Base-by-base conservation (phyloP, 2,113 vertebrate species). In the Phocoena phocoena region DNA sequence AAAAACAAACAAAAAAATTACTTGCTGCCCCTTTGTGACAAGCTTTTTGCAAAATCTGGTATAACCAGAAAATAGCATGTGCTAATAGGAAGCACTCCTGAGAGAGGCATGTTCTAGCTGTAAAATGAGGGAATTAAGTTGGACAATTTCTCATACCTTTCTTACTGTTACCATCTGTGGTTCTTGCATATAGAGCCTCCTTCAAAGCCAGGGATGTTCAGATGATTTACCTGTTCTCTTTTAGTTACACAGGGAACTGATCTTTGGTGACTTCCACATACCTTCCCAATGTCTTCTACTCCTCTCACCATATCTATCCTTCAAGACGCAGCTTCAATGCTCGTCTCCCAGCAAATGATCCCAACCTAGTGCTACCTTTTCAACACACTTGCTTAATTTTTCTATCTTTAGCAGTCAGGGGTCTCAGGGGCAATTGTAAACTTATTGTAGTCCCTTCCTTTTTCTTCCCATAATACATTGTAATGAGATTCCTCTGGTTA, bases 341-440 rank as follows among this genome's bases (percentile, higher is more conserved):
- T 44, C 15, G 15, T 88, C 47, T 67, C 33, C 63, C n/a, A 83
- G 38, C 31, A 94, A 90, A 63, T 62, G n/a, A 90, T 31, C 47
- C 31, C 18, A 25, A 41, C 33, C 58, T 31, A 67, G 25, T 11
- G 13, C 58, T 41, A 0, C 25, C 55, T 89, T 83, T 86, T 60
- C 73, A 83, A 71, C 13, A 36, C 2, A 62, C 15, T 33, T 79
- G 67, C 63, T 60, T 65, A 33, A 23, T 88, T 44, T 94, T 80
- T 85, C 33, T 6, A 31, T 68, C 68, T 92, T 88, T 60, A 67
- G 26, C 25, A 84, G 7, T 76, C 50, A 67, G 15, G 28, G 70
- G 8, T 58, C 65, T 93, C 26, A 93, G 17, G 20, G 44, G 77
- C 13, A 89, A 60, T 90, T 95, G 38, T 92, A 82, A 97, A 76